Conservation (phyloP, 1,140 invertebrate species). For the Bombus pyrosoma region DNA sequence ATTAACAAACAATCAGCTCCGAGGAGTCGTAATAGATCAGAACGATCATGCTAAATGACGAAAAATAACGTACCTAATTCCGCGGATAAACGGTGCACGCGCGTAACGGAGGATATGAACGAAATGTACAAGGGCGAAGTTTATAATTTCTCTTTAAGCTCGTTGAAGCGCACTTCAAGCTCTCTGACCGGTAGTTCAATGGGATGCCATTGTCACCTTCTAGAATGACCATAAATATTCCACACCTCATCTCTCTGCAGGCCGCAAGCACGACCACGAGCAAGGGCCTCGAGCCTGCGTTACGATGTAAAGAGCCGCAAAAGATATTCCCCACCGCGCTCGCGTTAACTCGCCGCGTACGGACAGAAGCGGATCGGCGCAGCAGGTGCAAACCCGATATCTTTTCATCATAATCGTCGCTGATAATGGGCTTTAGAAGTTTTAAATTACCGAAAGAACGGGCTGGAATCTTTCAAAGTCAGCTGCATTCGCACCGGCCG, state of each 20-base stretch:
- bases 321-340: conserved; percentile 55
- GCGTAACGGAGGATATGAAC: too few relatives aligned
- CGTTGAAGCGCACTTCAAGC: neutral
- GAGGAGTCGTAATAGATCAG: too few relatives aligned
- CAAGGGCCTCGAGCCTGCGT: neutral
- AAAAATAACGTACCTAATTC: neutral
- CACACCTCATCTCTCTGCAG: conserved; percentile 63
- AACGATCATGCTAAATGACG: neutral
- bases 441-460: conserved; percentile 67
- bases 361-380: conserved; percentile 38
- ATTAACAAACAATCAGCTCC: too few relatives aligned
- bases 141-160: conserved; percentile 12
- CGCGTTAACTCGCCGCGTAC: conserved; percentile 46
- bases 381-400: conserved; percentile 63
- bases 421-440: conserved; percentile 67
- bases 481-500: conserved; percentile 45
- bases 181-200: conserved; percentile 55
- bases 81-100: neutral
- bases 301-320: conserved; percentile 57
- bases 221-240: conserved; percentile 75
- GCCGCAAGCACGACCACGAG: conserved; percentile 29
- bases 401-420: conserved; percentile 64
- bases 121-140: too few relatives aligned
- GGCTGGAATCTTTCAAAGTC: conserved; percentile 64
- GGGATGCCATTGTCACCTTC: conserved; percentile 57